Percentiles rank a stretch among this genome's conserved stretches.
phyloP scores from a whole-genome alignment of 2,113 vertebrate genomes.

The Baryphthengus martii region DNA sequence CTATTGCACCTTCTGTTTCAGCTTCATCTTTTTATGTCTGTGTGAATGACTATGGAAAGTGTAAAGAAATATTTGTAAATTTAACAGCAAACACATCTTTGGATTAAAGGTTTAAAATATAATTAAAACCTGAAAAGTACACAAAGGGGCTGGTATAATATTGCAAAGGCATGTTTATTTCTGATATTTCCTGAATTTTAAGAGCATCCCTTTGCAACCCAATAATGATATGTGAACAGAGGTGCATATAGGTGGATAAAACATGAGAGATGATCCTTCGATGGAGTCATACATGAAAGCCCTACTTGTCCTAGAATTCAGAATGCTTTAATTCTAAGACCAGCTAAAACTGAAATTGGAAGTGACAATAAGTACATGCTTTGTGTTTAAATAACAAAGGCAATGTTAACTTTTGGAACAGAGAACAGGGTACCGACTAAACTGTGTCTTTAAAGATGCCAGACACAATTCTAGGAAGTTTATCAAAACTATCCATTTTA shows the following conservation, averaged over 20 bases:
- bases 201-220: neutral
- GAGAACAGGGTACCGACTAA: neutral
- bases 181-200: neutral
- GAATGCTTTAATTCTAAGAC: neutral
- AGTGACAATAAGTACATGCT: neutral
- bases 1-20: neutral
- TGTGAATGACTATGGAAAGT: neutral
- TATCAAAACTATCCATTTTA: slow-evolving; percentile 15
- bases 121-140: neutral
- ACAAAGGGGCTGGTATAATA: neutral
- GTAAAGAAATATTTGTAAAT: neutral
- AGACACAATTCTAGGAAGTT: slow-evolving; percentile 59
- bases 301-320: neutral
- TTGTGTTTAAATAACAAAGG: slow-evolving; percentile 25
- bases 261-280: neutral
- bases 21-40: neutral
- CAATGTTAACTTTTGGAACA: neutral
- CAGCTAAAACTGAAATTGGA: neutral
- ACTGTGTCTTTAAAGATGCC: neutral
- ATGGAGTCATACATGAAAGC: neutral
- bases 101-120: neutral
- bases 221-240: neutral
- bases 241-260: neutral
- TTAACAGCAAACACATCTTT: neutral
- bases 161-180: neutral